A percentile compares a stretch with the other conserved stretches of the same genome.
These are phyloP conservation scores for Sminthurides aquaticus DNA, from an alignment of 2,888 invertebrate genomes.

Conservation along the genomic window DNA sequence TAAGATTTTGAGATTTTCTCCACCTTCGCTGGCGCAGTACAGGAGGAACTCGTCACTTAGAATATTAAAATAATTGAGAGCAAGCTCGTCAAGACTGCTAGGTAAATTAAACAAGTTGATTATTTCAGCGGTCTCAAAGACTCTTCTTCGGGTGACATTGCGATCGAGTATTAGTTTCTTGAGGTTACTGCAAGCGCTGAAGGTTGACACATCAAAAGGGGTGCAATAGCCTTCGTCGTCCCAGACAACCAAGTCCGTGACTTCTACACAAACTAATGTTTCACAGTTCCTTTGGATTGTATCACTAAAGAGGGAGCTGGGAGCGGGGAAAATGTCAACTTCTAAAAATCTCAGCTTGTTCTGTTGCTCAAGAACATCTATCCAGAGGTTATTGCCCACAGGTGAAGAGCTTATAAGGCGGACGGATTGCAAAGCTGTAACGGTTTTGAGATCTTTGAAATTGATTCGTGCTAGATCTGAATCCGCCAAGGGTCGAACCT, in stretches of 20 bases:
- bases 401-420: constrained; percentile 35
- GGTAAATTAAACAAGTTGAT: constrained; percentile 36
- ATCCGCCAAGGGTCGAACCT: constrained; percentile 27
- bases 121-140: constrained; percentile 27
- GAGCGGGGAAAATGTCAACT: constrained; percentile 35
- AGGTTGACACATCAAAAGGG: constrained; percentile 28
- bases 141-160: constrained; percentile 26
- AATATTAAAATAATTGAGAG: constrained; percentile 36
- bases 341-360: constrained; percentile 26
- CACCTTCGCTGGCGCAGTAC: constrained; percentile 15
- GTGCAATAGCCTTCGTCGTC: constrained; percentile 22
- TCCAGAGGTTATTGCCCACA: constrained; percentile 30
- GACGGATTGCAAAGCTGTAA: constrained; percentile 16
- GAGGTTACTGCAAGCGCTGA: constrained; percentile 26
- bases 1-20: constrained; percentile 23
- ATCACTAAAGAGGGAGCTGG: constrained; percentile 26
- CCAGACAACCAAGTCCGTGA: constrained; percentile 36
- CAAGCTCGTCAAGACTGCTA: constrained; percentile 28
- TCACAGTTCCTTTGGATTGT: constrained; percentile 25
- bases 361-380: constrained; percentile 28
- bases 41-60: constrained; percentile 33
- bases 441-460: constrained; percentile 17
- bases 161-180: constrained; percentile 35
- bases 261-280: constrained; percentile 29
- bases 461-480: constrained; percentile 27